These are phyloP conservation scores for Selene dorsalis DNA, from an alignment of 2,797 vertebrate species.

Conservation along the genomic window DNA sequence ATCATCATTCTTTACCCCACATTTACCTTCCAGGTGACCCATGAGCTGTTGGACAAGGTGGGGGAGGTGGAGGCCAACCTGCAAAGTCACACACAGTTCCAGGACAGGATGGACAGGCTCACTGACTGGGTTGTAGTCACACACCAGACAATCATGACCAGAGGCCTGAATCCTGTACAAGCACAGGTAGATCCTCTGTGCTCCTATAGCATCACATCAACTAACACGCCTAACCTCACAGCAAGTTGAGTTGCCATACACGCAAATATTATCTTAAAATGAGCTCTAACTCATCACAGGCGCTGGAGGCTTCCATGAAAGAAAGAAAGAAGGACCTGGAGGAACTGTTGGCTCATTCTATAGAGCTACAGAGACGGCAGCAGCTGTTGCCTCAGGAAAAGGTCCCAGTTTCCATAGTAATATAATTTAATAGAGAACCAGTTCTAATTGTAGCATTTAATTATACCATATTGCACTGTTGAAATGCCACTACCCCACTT, in stretches of 20 bases:
- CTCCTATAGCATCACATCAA: background rate
- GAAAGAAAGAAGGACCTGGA: slow-evolving; percentile 85
- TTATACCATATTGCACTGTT: slow-evolving; percentile 29
- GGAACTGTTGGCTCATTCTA: slow-evolving; percentile 82
- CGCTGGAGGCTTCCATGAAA: slow-evolving; percentile 81
- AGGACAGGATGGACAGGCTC: slow-evolving; percentile 82
- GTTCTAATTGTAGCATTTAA: slow-evolving; percentile 32
- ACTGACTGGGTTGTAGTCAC: slow-evolving; percentile 83
- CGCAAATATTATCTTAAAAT: background rate
- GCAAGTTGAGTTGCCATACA: background rate
- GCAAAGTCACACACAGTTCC: slow-evolving; percentile 82
- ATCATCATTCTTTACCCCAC: background rate
- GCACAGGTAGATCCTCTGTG: slow-evolving; percentile 75
- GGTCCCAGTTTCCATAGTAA: slow-evolving; percentile 65
- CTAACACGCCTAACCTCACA: background rate
- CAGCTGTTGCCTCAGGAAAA: slow-evolving; percentile 85
- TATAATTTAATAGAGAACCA: slow-evolving; percentile 33
- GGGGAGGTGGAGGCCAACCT: slow-evolving; percentile 84
- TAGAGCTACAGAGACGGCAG: slow-evolving; percentile 85
- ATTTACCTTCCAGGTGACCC: slow-evolving; percentile 81
- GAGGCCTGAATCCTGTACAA: slow-evolving; percentile 74
- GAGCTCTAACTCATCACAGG: slow-evolving; percentile 59
- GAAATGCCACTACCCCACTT: slow-evolving; percentile 2
- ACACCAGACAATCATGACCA: slow-evolving; percentile 78
- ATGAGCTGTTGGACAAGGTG: slow-evolving; percentile 86